Evolutionary conservation across 2,797 vertebrate species (phyloP), one percentile per base, ranked within the genome.

Genomic region (Bufotes viridis): DNA sequence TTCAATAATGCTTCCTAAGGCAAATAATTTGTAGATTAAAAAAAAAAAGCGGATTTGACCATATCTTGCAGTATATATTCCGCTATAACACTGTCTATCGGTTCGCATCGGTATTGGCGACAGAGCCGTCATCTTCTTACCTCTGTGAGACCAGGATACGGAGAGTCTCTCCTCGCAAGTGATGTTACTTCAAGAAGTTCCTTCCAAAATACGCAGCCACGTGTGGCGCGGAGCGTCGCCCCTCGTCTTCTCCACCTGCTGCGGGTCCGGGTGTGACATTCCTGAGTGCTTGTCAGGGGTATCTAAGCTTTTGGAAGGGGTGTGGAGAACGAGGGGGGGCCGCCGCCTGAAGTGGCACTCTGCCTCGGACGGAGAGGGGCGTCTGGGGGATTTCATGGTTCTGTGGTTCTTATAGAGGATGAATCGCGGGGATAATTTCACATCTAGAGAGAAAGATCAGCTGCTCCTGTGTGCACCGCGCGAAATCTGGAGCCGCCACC

Each of bases 221-320:
- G 87, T 84, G 87, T 67, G 29, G 51, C 12, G 34, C 24, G 81
- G 7, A 84, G 58, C 78, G 22, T 14, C 18, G 75, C 63, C 82
- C 76, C 55, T 67, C 81, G 82, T 42, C 18, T 0, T 22, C 0
- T 11, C 0, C 58, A 26, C 81, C 53, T 10, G 87, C 87, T 88
- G 65, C 57, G 18, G 87, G 76, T 49, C 82, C 74, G 82, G 75
- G 76, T 72, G 86, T 81, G 80, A 87, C 80, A 87, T 87, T 87
- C 80, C 67, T 82, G 67, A 87, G 79, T 29, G 34, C 42, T 72
- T 24, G 74, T 79, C 57, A 79, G 51, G 75, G 82, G 49, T 84
- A 78, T 79, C 34, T 84, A 60, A 67, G 88, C 72, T 42, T 78
- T 42, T 61, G 29, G 58, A 14, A 49, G 1, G 79, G 0, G 24